Percentiles rank a stretch among this genome's conserved stretches.
Evolutionary conservation across 2,797 vertebrate genomes (phyloP).

Genomic region (Rhadinocentrus ornatus): DNA sequence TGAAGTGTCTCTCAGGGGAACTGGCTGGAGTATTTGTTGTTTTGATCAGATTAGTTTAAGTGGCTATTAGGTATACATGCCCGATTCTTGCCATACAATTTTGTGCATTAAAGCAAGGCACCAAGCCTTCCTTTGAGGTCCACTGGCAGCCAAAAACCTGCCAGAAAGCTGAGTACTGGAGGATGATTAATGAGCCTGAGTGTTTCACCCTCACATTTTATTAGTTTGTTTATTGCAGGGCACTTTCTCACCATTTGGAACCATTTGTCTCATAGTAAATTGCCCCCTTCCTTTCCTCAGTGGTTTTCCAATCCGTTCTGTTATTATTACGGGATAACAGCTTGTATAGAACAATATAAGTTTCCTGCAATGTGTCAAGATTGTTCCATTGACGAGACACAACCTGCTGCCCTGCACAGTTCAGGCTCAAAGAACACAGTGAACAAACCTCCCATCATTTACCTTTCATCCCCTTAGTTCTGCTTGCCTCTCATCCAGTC

Average conservation of each 20-base stretch:
- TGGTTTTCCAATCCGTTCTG: conserved; percentile 21
- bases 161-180: conserved; percentile 40
- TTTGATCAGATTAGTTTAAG: conserved; percentile 71
- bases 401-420: conserved; percentile 39
- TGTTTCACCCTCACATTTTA: conserved; percentile 66
- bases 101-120: conserved; percentile 29
- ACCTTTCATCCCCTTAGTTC: conserved; percentile 44
- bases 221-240: conserved; percentile 62
- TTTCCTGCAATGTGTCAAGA: conserved; percentile 76
- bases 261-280: conserved; percentile 57
- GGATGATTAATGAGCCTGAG: conserved; percentile 67
- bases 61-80: conserved; percentile 63
- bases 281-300: conserved; percentile 10
- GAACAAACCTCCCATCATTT: conserved; percentile 39
- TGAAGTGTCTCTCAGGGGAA: conserved; percentile 50
- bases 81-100: conserved; percentile 48
- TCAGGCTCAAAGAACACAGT: conserved; percentile 43
- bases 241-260: conserved; percentile 67
- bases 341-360: conserved; percentile 80
- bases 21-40: conserved; percentile 42
- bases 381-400: conserved; percentile 63
- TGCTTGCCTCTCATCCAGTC: conserved; percentile 34
- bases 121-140: conserved; percentile 63
- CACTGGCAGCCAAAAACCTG: conserved; percentile 62
- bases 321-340: conserved; percentile 69